Base-by-base conservation (phyloP, 2,888 invertebrate species). In the Ariolimax columbianus region DNA sequence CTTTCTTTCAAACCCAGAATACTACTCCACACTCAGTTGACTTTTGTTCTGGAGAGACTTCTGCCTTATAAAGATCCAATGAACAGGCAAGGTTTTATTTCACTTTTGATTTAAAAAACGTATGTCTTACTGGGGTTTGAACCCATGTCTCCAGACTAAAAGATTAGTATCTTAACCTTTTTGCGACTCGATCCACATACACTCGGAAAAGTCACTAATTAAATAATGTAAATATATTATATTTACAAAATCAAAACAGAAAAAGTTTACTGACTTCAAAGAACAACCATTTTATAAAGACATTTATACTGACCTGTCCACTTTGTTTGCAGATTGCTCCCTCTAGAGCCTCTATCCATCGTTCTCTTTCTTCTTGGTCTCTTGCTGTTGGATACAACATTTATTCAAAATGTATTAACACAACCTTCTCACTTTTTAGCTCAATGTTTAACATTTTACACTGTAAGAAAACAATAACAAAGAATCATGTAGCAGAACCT, bases 261-360 rank as follows among this genome's bases (percentile, higher is more conserved):
- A 36, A 68, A 68, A 68, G 17, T 36, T 3, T 14, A 11, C 11
- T 26, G 7, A 72, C 3, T 26, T 36, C 36, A 36, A 36, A 79
- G 6, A 79, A 1, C 6, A 3, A 40, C 19, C n/a, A 26, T 23
- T 30, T 30, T 38, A 14, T 7, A 70, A 51, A 82, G n/a, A n/a
- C n/a, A 68, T 43, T 33, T 40, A 30, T 19, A 77, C 73, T n/a
- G 19, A 84, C 84, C 79, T 78, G 80, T 19, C 80, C 84, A 66
- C 77, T 51, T 7, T 43, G 47, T 19, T 85, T 47, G 33, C 66
- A 85, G 19, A 87, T 86, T 11, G 98, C 98, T 93, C 98, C 98
- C 94, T 99, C 99, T 87, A 99, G 95, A 70, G 97, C 97, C 68
- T 97, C 96, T 85, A 99, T 97, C 99, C 99, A 99, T 90, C 97